Percentiles rank a stretch among this genome's conserved stretches.
Conservation (phyloP, 2,113 vertebrate species). For the Chlorocebus sabaeus region DNA sequence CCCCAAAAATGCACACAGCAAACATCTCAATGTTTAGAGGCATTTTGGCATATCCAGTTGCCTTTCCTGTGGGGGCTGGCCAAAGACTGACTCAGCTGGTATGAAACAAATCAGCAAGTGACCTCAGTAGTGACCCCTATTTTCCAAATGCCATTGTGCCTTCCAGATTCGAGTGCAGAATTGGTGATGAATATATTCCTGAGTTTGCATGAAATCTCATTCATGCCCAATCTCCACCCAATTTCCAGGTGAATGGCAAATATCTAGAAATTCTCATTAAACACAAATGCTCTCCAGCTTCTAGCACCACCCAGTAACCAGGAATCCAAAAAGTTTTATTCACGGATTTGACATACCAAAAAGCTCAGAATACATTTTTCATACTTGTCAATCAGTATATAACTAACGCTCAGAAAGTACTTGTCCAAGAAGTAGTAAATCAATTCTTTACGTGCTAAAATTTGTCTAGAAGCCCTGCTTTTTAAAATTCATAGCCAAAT, state of each 20-base stretch:
- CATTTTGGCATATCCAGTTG: not conserved
- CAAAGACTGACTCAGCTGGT: slow-evolving; percentile 39
- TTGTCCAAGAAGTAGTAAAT: slow-evolving; percentile 28
- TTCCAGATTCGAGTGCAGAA: not conserved
- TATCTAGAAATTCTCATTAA: slow-evolving; percentile 11
- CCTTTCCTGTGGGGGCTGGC: not conserved
- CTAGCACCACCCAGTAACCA: not conserved
- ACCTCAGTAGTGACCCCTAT: not conserved
- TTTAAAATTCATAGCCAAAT: slow-evolving; percentile 4
- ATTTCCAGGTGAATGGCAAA: not conserved
- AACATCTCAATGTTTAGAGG: not conserved
- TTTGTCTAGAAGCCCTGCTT: not conserved
- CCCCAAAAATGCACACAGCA: not conserved
- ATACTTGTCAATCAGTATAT: not conserved
- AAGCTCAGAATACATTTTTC: not conserved
- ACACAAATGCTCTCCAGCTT: not conserved
- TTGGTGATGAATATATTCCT: not conserved
- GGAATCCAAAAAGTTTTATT: slow-evolving; percentile 6
- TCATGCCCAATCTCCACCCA: not conserved
- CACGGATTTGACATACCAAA: not conserved
- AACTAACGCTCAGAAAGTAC: not conserved
- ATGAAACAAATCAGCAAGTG: slow-evolving; percentile 10
- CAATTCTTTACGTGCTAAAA: not conserved
- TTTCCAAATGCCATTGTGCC: slow-evolving; percentile 32
- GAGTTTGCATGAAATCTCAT: not conserved